A percentile compares a stretch with the other conserved stretches of the same genome.
Evolutionary conservation across 2,797 vertebrate genomes (phyloP).

Genomic region (Bryconaethiops microstoma): DNA sequence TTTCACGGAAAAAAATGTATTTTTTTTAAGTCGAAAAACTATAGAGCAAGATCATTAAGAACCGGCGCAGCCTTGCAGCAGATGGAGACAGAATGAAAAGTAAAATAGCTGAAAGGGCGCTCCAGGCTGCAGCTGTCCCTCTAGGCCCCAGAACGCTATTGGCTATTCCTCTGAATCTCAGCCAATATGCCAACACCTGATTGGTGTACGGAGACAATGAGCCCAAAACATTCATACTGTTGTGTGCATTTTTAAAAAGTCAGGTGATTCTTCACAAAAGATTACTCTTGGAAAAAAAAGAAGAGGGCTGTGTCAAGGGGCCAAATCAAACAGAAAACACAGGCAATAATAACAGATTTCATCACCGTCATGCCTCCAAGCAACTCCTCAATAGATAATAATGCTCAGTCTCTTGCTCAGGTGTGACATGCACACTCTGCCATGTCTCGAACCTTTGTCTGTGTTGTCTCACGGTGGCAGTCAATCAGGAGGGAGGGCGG

Average conservation of each 20-base stretch:
- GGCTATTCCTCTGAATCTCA: slow-evolving; percentile 35
- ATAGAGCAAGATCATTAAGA: slow-evolving; percentile 58
- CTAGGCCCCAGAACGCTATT: slow-evolving; percentile 52
- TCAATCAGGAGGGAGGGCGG: slow-evolving; percentile 22
- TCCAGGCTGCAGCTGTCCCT: slow-evolving; percentile 60
- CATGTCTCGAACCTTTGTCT: slow-evolving; percentile 33
- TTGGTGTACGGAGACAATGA: slow-evolving; percentile 36
- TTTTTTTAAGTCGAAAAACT: slow-evolving; percentile 42
- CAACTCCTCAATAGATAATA: slow-evolving; percentile 46
- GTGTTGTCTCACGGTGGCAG: slow-evolving; percentile 33
- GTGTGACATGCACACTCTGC: slow-evolving; percentile 32
- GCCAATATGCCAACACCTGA: slow-evolving; percentile 49
- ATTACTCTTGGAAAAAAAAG: slow-evolving; percentile 36
- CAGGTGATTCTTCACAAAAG: slow-evolving; percentile 9
- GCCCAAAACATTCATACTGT: background rate
- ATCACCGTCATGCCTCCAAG: slow-evolving; percentile 39
- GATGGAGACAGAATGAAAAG: slow-evolving; percentile 48
- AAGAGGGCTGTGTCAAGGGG: slow-evolving; percentile 28
- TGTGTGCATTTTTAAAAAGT: slow-evolving; percentile 33
- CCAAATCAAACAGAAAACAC: slow-evolving; percentile 42
- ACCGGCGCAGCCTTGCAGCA: slow-evolving; percentile 40
- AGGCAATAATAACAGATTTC: slow-evolving; percentile 45
- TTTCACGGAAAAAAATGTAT: slow-evolving; percentile 42
- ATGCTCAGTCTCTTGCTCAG: slow-evolving; percentile 37
- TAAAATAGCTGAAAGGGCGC: slow-evolving; percentile 58